Evolutionary conservation across 2,113 vertebrate species (phyloP).

Genomic region (Syrrhaptes paradoxus): DNA sequence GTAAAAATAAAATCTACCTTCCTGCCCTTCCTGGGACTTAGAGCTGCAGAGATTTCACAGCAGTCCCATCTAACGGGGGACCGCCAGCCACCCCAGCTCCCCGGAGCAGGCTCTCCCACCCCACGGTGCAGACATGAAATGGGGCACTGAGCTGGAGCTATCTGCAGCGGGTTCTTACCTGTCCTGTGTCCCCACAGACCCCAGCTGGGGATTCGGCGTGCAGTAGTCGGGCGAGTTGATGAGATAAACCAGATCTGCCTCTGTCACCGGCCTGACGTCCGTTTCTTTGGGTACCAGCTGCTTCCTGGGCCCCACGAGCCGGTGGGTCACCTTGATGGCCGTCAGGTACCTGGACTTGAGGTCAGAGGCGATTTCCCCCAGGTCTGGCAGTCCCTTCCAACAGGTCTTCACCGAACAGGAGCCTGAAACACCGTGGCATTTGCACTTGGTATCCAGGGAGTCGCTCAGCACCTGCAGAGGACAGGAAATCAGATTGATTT

Average conservation of each 20-base stretch:
- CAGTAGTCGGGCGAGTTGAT: conserved; percentile 79
- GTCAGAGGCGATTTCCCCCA: conserved; percentile 71
- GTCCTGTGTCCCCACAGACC: conserved; percentile 79
- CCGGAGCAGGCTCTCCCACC: neutral
- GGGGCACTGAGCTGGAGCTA: neutral
- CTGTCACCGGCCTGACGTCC: conserved; percentile 68
- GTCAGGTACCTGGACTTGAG: conserved; percentile 79
- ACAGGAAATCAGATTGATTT: neutral
- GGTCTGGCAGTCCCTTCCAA: conserved; percentile 77
- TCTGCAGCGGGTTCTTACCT: conserved; percentile 59
- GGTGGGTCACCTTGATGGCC: conserved; percentile 75
- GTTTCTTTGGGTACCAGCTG: conserved; percentile 75
- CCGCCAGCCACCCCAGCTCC: neutral
- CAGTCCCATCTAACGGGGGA: neutral
- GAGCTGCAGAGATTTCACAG: neutral
- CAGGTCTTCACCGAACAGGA: conserved; percentile 83
- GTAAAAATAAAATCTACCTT: neutral
- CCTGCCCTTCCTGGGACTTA: neutral
- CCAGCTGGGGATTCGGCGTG: conserved; percentile 57
- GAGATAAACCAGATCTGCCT: conserved; percentile 78
- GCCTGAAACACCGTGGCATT: conserved; percentile 82
- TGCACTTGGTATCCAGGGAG: conserved; percentile 77
- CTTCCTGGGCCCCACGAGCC: conserved; percentile 69
- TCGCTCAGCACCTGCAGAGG: conserved; percentile 72
- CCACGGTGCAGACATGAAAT: rapidly evolving